A percentile compares a stretch with the other conserved stretches of the same genome.
Evolutionary conservation across 2,888 invertebrate species (phyloP).

Genomic region (Hyppa rectilinea): DNA sequence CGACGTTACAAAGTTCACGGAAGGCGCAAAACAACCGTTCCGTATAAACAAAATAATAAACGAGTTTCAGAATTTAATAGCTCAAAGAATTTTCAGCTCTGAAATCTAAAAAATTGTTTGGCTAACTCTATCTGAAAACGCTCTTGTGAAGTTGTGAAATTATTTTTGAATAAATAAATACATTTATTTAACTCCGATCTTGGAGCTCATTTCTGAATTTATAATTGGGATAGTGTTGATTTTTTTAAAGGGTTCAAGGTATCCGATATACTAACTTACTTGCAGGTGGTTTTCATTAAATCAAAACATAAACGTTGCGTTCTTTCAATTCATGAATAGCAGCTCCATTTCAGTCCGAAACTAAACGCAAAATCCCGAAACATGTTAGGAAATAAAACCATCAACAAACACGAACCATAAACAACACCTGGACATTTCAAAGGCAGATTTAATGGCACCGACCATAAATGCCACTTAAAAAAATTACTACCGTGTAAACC

Average conservation of each 20-base stretch:
- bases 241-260: background rate
- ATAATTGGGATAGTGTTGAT: background rate
- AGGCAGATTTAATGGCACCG: slow-evolving; percentile 42
- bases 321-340: background rate
- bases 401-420: slow-evolving; percentile 23
- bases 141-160: slow-evolving; percentile 33
- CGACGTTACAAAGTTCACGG: slow-evolving; percentile 58
- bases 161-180: slow-evolving; percentile 28
- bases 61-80: slow-evolving; percentile 56
- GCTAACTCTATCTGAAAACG: slow-evolving; percentile 27
- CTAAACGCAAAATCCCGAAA: background rate
- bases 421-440: slow-evolving; percentile 32
- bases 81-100: slow-evolving; percentile 51
- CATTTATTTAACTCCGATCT: slow-evolving; percentile 26
- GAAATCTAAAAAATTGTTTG: slow-evolving; percentile 55
- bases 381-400: slow-evolving; percentile 25
- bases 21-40: slow-evolving; percentile 52
- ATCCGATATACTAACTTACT: background rate
- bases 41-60: slow-evolving; percentile 61
- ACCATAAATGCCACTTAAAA: slow-evolving; percentile 40
- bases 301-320: background rate
- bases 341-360: background rate
- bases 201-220: slow-evolving; percentile 4
- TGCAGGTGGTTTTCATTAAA: background rate
- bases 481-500: slow-evolving; percentile 43